phyloP scores from a whole-genome alignment of 2,797 vertebrate genomes.

The Bradypus variegatus region DNA sequence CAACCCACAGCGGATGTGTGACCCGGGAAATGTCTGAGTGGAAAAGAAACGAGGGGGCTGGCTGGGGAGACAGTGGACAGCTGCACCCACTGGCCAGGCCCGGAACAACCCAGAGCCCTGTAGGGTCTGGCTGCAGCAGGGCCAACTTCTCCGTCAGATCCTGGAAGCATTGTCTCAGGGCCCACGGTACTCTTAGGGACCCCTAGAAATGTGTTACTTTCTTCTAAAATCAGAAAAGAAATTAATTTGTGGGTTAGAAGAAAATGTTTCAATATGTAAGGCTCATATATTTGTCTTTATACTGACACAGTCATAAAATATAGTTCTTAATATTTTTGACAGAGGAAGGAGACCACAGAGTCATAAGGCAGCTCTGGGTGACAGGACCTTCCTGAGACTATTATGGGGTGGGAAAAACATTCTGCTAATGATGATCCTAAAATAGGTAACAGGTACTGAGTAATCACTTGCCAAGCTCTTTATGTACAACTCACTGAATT shows the following conservation, averaged over 20 bases:
- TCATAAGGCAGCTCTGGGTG: not conserved
- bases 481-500: not conserved
- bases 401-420: not conserved
- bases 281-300: too few species aligned
- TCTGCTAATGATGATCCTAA: fast-evolving
- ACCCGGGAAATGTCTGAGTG: not conserved
- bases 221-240: not conserved
- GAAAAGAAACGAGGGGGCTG: not conserved
- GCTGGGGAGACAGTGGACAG: fast-evolving
- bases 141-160: not conserved
- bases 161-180: not conserved
- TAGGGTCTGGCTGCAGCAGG: not conserved
- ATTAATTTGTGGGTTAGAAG: not conserved
- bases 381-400: not conserved
- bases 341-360: not conserved
- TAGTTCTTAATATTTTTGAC: not conserved
- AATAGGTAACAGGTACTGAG: not conserved
- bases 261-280: not conserved
- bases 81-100: fast-evolving
- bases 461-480: not conserved
- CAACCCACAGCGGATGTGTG: not conserved
- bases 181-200: not conserved
- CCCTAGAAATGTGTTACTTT: not conserved
- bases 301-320: not conserved
- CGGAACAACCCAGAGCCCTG: fast-evolving